phyloP scores from a whole-genome alignment of 2,888 invertebrate genomes.

The Drosophila glabriapex region DNA sequence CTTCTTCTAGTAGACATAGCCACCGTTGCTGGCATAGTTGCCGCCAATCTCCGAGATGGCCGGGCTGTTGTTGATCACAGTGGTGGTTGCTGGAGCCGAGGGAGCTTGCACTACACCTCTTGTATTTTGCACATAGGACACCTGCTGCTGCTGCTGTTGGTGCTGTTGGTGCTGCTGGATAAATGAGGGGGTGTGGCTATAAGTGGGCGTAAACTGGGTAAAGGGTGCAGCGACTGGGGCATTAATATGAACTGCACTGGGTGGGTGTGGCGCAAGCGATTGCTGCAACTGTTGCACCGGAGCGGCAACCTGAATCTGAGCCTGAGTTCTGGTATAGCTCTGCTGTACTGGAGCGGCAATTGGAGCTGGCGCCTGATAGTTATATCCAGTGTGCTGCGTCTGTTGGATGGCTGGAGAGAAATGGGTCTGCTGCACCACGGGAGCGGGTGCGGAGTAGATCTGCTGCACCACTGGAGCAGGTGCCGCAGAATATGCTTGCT shows the following conservation, averaged over 20 bases:
- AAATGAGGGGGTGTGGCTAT: slow-evolving; percentile 23
- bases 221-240: slow-evolving; percentile 15
- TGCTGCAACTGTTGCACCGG: slow-evolving; percentile 34
- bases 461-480: slow-evolving; percentile 1
- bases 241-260: slow-evolving; percentile 16
- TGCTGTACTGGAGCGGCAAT: slow-evolving; percentile 28
- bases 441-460: not conserved
- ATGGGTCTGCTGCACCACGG: not conserved
- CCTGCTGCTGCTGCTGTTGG: slow-evolving; percentile 39
- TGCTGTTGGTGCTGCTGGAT: slow-evolving; percentile 42
- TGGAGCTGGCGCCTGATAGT: slow-evolving; percentile 38
- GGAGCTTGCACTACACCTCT: slow-evolving; percentile 14
- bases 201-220: slow-evolving; percentile 31
- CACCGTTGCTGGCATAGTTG: slow-evolving; percentile 73
- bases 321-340: slow-evolving; percentile 14
- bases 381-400: slow-evolving; percentile 39
- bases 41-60: slow-evolving; percentile 56
- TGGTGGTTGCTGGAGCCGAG: slow-evolving; percentile 23
- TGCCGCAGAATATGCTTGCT: not conserved
- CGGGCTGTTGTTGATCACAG: slow-evolving; percentile 26
- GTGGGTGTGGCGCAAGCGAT: slow-evolving; percentile 10
- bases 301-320: slow-evolving; percentile 30
- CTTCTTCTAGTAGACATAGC: slow-evolving; percentile 70
- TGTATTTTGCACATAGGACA: slow-evolving; percentile 28
- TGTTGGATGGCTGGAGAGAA: slow-evolving; percentile 21